A percentile compares a stretch with the other conserved stretches of the same genome.
phyloP scores from a whole-genome alignment of 1,140 invertebrate species.

The Protaetia brevitarsis region DNA sequence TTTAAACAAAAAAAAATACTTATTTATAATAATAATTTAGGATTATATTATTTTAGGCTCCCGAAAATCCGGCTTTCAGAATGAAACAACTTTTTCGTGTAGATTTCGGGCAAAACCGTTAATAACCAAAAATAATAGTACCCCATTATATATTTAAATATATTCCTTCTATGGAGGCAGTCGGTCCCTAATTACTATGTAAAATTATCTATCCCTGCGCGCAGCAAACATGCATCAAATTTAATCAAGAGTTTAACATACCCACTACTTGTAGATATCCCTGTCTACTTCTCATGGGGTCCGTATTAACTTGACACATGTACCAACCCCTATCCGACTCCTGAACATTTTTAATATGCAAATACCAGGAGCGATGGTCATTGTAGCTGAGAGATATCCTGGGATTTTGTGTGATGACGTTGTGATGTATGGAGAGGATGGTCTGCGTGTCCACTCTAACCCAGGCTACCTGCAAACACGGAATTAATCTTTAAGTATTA shows the following conservation, averaged over 20 bases:
- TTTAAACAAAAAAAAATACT: no score
- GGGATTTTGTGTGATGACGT: constrained; percentile 84
- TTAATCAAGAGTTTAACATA: constrained; percentile 51
- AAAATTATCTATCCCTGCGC: not conserved
- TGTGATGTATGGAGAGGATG: constrained; percentile 84
- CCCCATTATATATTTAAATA: constrained; percentile 3
- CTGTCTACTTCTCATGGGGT: constrained; percentile 79
- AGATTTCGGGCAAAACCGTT: no score
- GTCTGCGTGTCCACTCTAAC: constrained; percentile 88
- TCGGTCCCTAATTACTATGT: not conserved
- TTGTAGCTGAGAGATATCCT: constrained; percentile 82
- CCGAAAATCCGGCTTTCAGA: not conserved
- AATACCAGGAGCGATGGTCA: constrained; percentile 84
- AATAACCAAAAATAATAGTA: not conserved
- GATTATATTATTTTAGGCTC: no score
- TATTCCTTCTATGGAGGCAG: not conserved
- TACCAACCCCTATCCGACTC: constrained; percentile 81
- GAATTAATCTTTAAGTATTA: constrained; percentile 14
- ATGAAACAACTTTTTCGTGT: not conserved
- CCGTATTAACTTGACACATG: constrained; percentile 82
- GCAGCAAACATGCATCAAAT: not conserved
- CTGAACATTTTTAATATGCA: constrained; percentile 79
- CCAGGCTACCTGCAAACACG: constrained; percentile 75
- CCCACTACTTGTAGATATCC: constrained; percentile 86
- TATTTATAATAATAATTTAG: no score